Base-by-base conservation (phyloP, 2,797 vertebrate genomes). In the Chiroxiphia lanceolata region DNA sequence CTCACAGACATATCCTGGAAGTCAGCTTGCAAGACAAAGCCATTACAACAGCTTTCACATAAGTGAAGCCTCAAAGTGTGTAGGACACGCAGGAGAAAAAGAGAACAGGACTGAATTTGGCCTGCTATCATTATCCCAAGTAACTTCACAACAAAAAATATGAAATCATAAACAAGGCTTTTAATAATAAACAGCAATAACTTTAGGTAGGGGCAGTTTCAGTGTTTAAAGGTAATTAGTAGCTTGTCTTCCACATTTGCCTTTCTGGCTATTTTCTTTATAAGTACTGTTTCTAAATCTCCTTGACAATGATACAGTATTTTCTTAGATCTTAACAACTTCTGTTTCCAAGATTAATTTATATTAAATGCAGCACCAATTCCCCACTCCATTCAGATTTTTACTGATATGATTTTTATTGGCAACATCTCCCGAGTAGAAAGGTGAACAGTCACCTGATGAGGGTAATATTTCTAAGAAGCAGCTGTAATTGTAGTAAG, bases 401-500 rank as follows among this genome's bases (percentile, higher is more conserved):
- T 85, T 78, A 91, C 42, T 1, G 6, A 71, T 84, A 70, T 0
- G 0, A 42, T 65, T 85, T 92, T 71, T 67, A 95, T 63, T 87
- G 68, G 61, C 82, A 87, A 2, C 68, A 83, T 57, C 61, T 93
- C 87, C 45, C 0, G 0, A 80, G 42, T 11, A 85, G 53, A 85
- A 94, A 90, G 78, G 42, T 13, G 13, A 94, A 88, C 4, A 10
- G 44, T n/a, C 40, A 56, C 42, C 42, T 56, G 33, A 92, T 67
- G 63, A 87, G 64, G 34, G 68, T 14, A 86, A 18, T 88, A 92
- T 83, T 96, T 94, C 87, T 87, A 72, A 91, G 57, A 5, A 90
- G 75, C 50, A 89, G 75, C 53, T 83, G 42, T 89, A 89, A 89
- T 80, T 92, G 63, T 26, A 85, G 64, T 47, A 87, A 90, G 85